phyloP scores from a whole-genome alignment of 2,113 vertebrate genomes.

The Eleginops maclovinus region DNA sequence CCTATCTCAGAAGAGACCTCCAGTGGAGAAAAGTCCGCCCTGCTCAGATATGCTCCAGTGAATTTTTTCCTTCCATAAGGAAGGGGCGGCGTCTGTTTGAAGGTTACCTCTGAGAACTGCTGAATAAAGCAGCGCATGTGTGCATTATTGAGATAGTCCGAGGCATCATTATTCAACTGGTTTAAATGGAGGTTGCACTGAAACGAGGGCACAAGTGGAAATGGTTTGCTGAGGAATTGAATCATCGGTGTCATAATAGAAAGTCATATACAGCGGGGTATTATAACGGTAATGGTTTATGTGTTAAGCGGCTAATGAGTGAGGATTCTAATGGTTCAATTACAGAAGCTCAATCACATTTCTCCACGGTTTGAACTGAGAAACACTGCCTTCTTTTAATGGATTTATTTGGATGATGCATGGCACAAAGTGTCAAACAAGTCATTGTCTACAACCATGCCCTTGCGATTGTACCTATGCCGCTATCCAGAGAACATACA shows the following conservation, averaged over 20 bases:
- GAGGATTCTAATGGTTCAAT: not conserved
- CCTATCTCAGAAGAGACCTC: slow-evolving; percentile 61
- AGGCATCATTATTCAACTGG: not conserved
- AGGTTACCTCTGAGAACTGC: slow-evolving; percentile 51
- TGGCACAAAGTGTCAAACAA: not conserved
- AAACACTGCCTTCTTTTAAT: not conserved
- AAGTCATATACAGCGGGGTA: not conserved
- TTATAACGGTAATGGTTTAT: not conserved
- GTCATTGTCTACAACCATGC: not conserved
- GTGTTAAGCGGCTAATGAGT: not conserved
- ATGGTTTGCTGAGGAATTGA: not conserved
- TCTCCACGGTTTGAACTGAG: too few species aligned
- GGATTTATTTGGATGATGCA: not conserved
- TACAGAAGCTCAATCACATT: not conserved
- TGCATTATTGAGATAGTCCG: not conserved
- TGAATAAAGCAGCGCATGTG: slow-evolving; percentile 29
- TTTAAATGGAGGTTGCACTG: not conserved
- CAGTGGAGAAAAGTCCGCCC: slow-evolving; percentile 38
- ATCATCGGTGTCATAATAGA: not conserved
- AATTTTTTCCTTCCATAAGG: slow-evolving; percentile 16
- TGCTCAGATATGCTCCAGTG: slow-evolving; percentile 22
- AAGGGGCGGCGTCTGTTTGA: slow-evolving; percentile 39
- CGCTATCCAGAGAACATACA: too few species aligned
- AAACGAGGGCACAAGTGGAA: not conserved
- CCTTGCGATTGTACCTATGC: too few species aligned